Base-by-base conservation (phyloP, 2,797 vertebrate species). In the Gymnopithys bicolor region DNA sequence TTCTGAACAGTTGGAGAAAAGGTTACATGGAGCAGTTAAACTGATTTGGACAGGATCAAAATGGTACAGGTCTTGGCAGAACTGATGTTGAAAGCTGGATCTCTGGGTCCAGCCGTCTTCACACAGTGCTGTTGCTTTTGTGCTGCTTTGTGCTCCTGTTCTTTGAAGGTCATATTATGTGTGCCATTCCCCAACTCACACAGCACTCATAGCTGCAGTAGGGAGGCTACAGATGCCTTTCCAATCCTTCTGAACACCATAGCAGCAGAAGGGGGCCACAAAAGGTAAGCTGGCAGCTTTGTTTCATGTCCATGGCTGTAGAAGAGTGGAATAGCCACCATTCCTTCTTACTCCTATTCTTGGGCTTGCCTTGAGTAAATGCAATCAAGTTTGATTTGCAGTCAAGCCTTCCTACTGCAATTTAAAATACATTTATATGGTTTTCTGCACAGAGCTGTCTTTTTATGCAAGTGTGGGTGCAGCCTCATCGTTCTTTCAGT, bases 171-270 rank as follows among this genome's bases (percentile, higher is more conserved):
- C 37, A 3, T 6, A 37, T 33, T 7, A 0, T 13, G 19, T 17
- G 32, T 56, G 45, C 51, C 19, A 2, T 79, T 75, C 24, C 19
- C 0, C 0, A 1, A 23, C 48, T 43, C 27, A 3, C 1, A 3
- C 18, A 58, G 46, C 41, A 74, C 22, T 17, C 43, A 19, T 21
- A 41, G 55, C 67, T 52, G 35, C 60, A 70, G 41, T 46, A 68
- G 18, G 4, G 33, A 60, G 51, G 63, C 27, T 63, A 2, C 1
- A 62, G 37, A 30, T 55, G 49, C 33, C 17, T 30, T 70, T 51
- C 24, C 27, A 43, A 19, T 24, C 49, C 52, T 70, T 28, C 41
- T 41, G 70, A 70, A 78, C 11, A 56, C 8, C 9, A 5, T 22
- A 1, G 0, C n/a, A 32, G 63, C 33, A 70, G 59, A 70, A 77